Conservation (phyloP, 2,113 vertebrate genomes). For the Ginglymostoma cirratum region DNA sequence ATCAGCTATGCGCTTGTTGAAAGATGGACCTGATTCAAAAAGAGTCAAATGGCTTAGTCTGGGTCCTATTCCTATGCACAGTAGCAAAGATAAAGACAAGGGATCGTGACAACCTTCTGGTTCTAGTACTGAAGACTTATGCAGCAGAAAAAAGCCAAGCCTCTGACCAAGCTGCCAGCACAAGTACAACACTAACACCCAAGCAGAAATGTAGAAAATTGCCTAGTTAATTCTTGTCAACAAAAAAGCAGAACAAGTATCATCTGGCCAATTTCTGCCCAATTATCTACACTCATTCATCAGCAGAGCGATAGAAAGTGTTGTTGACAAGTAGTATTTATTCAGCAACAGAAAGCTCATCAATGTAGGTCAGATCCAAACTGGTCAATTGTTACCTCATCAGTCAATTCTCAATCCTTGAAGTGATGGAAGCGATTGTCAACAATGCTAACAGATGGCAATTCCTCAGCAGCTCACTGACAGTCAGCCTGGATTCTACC, state of each 20-base stretch:
- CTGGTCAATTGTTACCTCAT: too few species aligned
- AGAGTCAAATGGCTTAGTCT: too few species aligned
- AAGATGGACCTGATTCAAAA: neutral
- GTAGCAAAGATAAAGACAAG: too few species aligned
- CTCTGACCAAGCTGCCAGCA: neutral
- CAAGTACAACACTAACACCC: neutral
- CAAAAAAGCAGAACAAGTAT: neutral
- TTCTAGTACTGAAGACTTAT: neutral
- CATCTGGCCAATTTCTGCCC: too few species aligned
- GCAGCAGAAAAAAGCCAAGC: too few species aligned
- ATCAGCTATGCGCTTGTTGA: neutral
- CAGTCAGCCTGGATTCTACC: neutral
- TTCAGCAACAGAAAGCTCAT: neutral
- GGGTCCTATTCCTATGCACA: neutral
- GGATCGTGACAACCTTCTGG: neutral
- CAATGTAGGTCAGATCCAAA: neutral
- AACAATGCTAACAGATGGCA: too few species aligned
- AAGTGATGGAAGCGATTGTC: too few species aligned
- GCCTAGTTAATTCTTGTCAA: neutral
- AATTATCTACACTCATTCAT: neutral
- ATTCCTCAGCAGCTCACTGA: neutral
- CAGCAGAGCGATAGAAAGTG: neutral
- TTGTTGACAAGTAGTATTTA: neutral
- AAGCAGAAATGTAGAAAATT: neutral
- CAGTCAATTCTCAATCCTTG: too few species aligned